Evolutionary conservation across 1,140 invertebrate genomes (phyloP).

Genomic region (Apis cerana): DNA sequence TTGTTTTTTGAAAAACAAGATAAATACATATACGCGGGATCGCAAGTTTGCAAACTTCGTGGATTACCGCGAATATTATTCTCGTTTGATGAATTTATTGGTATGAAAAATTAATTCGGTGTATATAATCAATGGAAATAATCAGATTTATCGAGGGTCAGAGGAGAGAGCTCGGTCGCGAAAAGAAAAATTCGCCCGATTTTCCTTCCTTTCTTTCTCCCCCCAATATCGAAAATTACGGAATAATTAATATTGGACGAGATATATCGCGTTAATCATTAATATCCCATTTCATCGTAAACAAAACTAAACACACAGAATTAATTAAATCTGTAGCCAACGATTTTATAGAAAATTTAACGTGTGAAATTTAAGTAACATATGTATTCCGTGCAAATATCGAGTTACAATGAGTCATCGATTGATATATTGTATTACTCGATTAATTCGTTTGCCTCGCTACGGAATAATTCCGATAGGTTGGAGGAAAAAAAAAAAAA

Average conservation of each 20-base stretch:
- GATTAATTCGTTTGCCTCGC: conserved; percentile 14
- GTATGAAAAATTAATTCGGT: neutral
- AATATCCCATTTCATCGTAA: neutral
- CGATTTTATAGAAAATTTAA: neutral
- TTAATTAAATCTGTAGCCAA: neutral
- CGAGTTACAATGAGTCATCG: neutral
- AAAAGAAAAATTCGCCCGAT: neutral
- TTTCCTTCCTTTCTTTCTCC: too few relatives aligned
- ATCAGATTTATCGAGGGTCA: neutral
- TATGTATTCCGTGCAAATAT: neutral
- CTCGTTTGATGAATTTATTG: neutral
- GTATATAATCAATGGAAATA: neutral
- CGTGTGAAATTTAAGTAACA: conserved; percentile 6
- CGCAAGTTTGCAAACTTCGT: neutral
- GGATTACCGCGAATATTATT: neutral
- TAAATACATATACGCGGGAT: neutral
- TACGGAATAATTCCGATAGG: neutral
- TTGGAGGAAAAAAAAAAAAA: neutral
- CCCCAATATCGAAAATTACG: neutral
- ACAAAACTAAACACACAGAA: conserved; percentile 10
- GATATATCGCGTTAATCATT: neutral
- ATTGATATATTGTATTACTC: conserved; percentile 22
- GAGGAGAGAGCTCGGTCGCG: too few relatives aligned
- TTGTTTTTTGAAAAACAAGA: neutral
- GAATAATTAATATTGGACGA: too few relatives aligned